A percentile compares a stretch with the other conserved stretches of the same genome.
Evolutionary conservation across 2,797 vertebrate genomes (phyloP).

Genomic region (Netta rufina): DNA sequence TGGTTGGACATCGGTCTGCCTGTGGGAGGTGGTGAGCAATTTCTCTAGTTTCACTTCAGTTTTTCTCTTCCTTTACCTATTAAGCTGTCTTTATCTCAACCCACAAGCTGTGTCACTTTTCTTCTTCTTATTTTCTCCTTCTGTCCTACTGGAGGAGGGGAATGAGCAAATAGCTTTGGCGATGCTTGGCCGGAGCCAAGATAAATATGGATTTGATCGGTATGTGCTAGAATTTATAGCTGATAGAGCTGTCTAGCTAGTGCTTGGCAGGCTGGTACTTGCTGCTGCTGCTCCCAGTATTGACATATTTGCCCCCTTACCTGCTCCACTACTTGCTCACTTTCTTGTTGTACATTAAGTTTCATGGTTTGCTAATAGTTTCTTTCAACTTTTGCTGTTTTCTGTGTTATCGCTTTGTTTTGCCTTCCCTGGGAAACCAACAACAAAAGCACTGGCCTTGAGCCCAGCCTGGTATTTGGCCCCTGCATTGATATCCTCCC

Average conservation of each 20-base stretch:
- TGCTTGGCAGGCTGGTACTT: not conserved
- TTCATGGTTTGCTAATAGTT: not conserved
- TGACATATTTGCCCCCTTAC: not conserved
- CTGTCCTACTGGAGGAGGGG: accelerated
- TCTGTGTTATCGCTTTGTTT: not conserved
- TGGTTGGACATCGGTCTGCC: not conserved
- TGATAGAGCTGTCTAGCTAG: not conserved
- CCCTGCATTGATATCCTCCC: not conserved
- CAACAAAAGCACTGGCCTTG: not conserved
- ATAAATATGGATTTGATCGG: not conserved
- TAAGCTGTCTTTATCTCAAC: not conserved
- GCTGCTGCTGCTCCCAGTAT: not conserved
- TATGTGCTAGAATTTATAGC: not conserved
- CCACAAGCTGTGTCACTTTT: not conserved
- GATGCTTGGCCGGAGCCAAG: not conserved
- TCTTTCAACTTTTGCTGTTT: not conserved
- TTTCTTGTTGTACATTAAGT: not conserved
- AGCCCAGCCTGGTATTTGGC: not conserved
- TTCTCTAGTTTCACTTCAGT: not conserved
- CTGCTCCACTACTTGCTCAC: not conserved
- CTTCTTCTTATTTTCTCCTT: not conserved
- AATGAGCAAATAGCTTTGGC: not conserved
- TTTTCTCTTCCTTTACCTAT: not conserved
- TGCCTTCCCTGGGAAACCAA: not conserved
- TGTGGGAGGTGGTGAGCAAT: not conserved